Conservation (phyloP, 2,888 invertebrate genomes). For the Loripinus fragilis region DNA sequence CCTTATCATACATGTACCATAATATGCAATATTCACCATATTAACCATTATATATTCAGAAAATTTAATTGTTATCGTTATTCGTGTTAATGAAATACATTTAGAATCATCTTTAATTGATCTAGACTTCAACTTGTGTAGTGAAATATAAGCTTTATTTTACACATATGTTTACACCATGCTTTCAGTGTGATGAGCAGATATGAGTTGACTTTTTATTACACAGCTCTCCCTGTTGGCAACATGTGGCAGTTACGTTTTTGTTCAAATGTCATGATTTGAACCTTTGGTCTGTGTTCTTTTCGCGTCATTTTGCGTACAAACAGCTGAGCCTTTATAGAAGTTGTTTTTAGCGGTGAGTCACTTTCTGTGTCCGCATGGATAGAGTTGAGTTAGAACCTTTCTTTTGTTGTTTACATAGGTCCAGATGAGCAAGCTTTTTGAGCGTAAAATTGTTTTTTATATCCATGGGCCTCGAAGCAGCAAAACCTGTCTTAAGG, state of each 20-base stretch:
- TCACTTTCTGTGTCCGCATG: conserved; percentile 64
- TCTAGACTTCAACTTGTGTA: no score
- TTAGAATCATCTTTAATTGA: no score
- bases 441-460: no score
- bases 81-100: no score
- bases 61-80: no score
- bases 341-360: conserved; percentile 54
- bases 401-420: conserved; percentile 18
- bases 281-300: conserved; percentile 4
- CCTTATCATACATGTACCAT: no score
- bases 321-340: conserved; percentile 2
- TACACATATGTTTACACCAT: conserved; percentile 1
- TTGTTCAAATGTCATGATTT: not conserved
- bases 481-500: no score
- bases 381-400: conserved; percentile 30
- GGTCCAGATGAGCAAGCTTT: not conserved
- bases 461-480: no score
- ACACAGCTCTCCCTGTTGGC: not conserved
- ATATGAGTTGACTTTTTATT: not conserved
- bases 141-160: not conserved
- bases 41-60: no score
- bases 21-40: no score
- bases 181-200: conserved; percentile 10
- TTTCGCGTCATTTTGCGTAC: conserved; percentile 17
- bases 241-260: conserved; percentile 14